Percentiles rank a stretch among this genome's conserved stretches.
Conservation (phyloP, 2,888 invertebrate genomes). For the Aphelenchoides bicaudatus region DNA sequence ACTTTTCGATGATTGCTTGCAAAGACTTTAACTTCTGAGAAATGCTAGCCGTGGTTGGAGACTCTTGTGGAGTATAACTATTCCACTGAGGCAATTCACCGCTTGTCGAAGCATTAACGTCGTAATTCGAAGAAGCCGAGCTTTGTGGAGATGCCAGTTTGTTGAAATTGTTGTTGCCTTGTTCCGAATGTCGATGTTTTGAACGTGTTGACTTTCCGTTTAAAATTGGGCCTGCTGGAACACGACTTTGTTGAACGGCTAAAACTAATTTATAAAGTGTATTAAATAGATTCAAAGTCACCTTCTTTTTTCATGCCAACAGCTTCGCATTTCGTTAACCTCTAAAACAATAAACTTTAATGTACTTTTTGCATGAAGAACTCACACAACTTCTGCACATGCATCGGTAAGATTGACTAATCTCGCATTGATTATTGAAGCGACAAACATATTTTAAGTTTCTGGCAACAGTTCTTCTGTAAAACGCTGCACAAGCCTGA, state of each 20-base stretch:
- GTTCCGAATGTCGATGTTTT: not conserved
- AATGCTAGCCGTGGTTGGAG: constrained; percentile 3
- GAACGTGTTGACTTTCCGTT: too few species aligned
- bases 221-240: not conserved
- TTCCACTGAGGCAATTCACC: not conserved
- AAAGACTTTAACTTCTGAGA: not conserved
- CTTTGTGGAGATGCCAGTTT: not conserved
- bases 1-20: constrained; percentile 4
- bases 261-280: too few species aligned
- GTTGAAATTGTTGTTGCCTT: not conserved
- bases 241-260: constrained; percentile 17
- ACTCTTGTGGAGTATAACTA: not conserved
- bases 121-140: not conserved
- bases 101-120: not conserved
- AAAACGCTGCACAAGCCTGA: constrained; percentile 25
- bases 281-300: too few species aligned
- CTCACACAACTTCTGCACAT: constrained; percentile 21
- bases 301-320: constrained; percentile 27
- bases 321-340: constrained; percentile 20
- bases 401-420: constrained; percentile 31
- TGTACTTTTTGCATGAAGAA: not conserved
- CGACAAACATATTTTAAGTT: constrained; percentile 31
- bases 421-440: constrained; percentile 30
- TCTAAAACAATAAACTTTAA: not conserved
- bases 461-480: constrained; percentile 27